Evolutionary conservation across 2,888 invertebrate species (phyloP).

Genomic region (Mystacides longicornis): DNA sequence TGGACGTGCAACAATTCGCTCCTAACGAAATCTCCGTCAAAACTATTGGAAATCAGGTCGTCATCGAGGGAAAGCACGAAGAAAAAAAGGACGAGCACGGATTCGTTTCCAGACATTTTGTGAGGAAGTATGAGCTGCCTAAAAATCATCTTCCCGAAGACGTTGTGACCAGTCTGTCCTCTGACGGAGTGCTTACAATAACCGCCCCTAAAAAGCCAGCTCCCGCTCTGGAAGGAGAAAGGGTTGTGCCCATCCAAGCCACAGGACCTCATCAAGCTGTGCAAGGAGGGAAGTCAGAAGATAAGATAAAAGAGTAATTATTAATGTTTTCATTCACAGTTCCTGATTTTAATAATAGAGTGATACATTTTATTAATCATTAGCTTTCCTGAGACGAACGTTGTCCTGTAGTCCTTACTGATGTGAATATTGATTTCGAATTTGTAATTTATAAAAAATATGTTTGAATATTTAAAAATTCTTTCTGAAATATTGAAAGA

Average conservation of each 20-base stretch:
- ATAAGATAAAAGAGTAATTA: slow-evolving; percentile 3
- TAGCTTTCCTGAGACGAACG: no score
- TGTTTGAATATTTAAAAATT: no score
- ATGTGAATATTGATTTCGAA: no score
- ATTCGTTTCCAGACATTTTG: slow-evolving; percentile 64
- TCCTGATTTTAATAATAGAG: not conserved
- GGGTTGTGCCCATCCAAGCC: slow-evolving; percentile 52
- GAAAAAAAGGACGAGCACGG: slow-evolving; percentile 71
- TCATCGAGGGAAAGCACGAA: slow-evolving; percentile 73
- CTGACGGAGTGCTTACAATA: slow-evolving; percentile 67
- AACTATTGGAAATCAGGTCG: slow-evolving; percentile 59
- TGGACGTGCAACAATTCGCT: slow-evolving; percentile 71
- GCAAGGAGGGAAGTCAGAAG: not conserved
- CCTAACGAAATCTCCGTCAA: slow-evolving; percentile 74
- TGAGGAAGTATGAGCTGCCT: slow-evolving; percentile 66
- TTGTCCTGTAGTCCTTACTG: no score
- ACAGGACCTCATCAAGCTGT: slow-evolving; percentile 46
- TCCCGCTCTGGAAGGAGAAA: slow-evolving; percentile 38
- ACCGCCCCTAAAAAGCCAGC: slow-evolving; percentile 50
- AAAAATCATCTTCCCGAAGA: slow-evolving; percentile 62
- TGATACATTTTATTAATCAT: slow-evolving; percentile 5
- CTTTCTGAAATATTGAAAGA: no score
- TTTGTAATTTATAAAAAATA: no score
- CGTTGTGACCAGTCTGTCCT: slow-evolving; percentile 64
- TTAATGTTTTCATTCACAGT: not conserved